Evolutionary conservation across 2,113 vertebrate genomes (phyloP).

Genomic region (Dascyllus trimaculatus): DNA sequence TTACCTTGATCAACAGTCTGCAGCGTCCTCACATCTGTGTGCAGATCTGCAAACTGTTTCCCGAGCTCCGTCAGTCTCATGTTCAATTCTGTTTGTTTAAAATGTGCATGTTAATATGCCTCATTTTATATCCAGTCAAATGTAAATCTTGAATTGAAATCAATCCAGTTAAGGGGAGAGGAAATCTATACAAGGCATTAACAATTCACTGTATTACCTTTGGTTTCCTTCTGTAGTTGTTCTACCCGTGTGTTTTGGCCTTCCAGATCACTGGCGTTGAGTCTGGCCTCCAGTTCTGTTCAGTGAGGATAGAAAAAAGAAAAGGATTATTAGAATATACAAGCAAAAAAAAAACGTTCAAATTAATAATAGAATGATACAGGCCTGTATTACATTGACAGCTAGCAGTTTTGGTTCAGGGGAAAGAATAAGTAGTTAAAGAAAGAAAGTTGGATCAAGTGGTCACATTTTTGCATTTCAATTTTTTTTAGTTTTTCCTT

Average conservation of each 20-base stretch:
- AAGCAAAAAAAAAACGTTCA: no score
- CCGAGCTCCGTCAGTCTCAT: conserved; percentile 23
- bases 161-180: neutral
- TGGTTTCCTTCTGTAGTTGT: conserved; percentile 12
- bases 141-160: neutral
- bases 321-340: neutral
- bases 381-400: neutral
- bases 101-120: no score
- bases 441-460: no score
- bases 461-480: neutral
- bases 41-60: conserved; percentile 1
- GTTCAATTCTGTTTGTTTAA: conserved; percentile 17
- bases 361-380: no score
- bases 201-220: conserved; percentile 23
- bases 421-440: neutral
- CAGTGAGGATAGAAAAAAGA: neutral
- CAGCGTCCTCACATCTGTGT: conserved; percentile 14
- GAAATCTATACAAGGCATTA: neutral
- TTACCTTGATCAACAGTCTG: conserved; percentile 16
- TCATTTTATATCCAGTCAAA: neutral
- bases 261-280: conserved; percentile 19
- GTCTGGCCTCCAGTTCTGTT: conserved; percentile 26
- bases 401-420: neutral
- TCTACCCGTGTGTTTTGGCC: conserved; percentile 2
- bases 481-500: neutral